A percentile compares a stretch with the other conserved stretches of the same genome.
Evolutionary conservation across 2,113 vertebrate species (phyloP).

Genomic region (Lepisosteus osseus): DNA sequence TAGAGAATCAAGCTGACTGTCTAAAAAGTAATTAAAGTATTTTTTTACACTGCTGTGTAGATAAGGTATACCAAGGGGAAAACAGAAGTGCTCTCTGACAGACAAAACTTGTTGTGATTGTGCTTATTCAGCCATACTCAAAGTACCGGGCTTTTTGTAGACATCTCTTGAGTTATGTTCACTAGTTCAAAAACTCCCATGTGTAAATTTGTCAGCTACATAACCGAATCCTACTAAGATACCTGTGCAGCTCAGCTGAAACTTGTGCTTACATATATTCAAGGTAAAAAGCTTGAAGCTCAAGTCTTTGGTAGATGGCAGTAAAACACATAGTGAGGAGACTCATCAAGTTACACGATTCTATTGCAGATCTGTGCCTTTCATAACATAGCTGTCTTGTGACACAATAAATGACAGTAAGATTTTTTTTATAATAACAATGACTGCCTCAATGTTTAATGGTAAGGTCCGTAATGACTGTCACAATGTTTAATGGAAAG

Average conservation of each 20-base stretch:
- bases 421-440: too few relatives aligned
- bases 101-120: neutral
- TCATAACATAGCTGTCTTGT: too few relatives aligned
- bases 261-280: neutral
- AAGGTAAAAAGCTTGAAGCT: constrained; percentile 2
- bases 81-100: neutral
- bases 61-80: neutral
- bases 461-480: too few relatives aligned
- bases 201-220: constrained; percentile 1
- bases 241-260: constrained; percentile 7
- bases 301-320: neutral
- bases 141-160: constrained; percentile 3
- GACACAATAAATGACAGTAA: too few relatives aligned
- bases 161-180: constrained; percentile 12
- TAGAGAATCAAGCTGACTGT: too few relatives aligned
- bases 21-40: too few relatives aligned
- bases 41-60: too few relatives aligned
- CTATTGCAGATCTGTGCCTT: too few relatives aligned
- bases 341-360: neutral
- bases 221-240: constrained; percentile 9
- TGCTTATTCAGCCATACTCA: constrained; percentile 2
- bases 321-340: neutral
- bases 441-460: too few relatives aligned
- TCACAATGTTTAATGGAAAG: too few relatives aligned
- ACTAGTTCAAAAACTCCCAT: constrained; percentile 13